Conservation (phyloP, 1,140 invertebrate genomes). For the Ctenoplectra terminalis region DNA sequence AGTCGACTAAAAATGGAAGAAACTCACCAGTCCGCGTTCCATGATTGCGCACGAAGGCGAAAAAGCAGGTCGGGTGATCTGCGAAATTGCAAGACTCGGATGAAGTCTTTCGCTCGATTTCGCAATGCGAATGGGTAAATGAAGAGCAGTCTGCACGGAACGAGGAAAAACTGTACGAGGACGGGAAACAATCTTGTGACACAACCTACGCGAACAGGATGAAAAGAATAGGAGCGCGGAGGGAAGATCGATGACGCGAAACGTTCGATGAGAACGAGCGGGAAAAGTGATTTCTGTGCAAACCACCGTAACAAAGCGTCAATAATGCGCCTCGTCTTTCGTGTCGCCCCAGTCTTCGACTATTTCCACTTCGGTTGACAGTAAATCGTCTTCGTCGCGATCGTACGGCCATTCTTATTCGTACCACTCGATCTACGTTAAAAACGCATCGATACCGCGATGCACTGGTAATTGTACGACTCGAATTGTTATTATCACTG, state of each 20-base stretch:
- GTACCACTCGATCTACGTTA: too few relatives aligned
- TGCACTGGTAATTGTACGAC: too few relatives aligned
- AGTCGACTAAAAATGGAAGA: background rate
- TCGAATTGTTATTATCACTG: too few relatives aligned
- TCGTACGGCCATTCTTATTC: too few relatives aligned
- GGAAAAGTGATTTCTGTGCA: background rate
- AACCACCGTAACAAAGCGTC: background rate
- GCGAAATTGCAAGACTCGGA: background rate
- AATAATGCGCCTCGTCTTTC: too few relatives aligned
- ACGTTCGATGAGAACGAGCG: background rate
- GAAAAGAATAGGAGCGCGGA: background rate
- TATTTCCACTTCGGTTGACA: background rate
- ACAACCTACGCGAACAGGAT: too few relatives aligned
- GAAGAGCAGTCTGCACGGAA: background rate
- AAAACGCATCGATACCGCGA: too few relatives aligned
- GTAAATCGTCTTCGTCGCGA: background rate
- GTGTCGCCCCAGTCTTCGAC: background rate
- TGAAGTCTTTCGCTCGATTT: conserved; percentile 13
- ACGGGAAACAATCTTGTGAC: background rate
- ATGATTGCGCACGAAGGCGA: background rate
- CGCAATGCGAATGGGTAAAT: conserved; percentile 32
- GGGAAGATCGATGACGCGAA: background rate
- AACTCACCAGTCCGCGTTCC: background rate
- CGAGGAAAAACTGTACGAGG: too few relatives aligned
- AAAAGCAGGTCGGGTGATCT: background rate